Percentiles rank a stretch among this genome's conserved stretches.
phyloP scores from a whole-genome alignment of 2,113 vertebrate genomes.

The Cyanistes caeruleus region DNA sequence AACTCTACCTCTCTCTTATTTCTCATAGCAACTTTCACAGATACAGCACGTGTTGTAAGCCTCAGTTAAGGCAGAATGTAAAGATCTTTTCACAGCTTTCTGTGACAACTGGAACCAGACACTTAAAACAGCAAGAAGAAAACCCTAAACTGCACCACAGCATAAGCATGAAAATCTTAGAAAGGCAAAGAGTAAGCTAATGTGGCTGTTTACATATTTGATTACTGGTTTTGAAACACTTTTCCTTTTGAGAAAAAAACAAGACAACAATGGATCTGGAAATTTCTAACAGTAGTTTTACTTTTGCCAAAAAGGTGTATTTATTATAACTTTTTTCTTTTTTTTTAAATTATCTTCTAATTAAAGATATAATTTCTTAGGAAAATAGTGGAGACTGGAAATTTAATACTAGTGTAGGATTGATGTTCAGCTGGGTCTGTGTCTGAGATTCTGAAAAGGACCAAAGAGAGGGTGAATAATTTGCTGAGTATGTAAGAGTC shows the following conservation, averaged over 20 bases:
- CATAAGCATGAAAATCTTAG: neutral
- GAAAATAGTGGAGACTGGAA: neutral
- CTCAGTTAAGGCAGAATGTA: neutral
- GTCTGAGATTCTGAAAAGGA: neutral
- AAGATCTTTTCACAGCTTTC: neutral
- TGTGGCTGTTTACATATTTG: neutral
- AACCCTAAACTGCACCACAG: neutral
- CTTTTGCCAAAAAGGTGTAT: neutral
- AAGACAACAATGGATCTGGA: neutral
- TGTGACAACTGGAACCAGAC: accelerated
- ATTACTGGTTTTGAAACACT: neutral
- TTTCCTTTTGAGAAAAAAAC: neutral
- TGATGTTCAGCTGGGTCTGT: neutral
- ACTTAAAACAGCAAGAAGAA: neutral
- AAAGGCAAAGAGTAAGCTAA: neutral
- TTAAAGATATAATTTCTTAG: neutral
- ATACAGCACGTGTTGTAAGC: neutral
- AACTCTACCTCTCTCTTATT: neutral
- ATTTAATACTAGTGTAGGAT: neutral
- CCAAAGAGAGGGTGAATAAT: neutral
- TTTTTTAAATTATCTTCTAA: neutral
- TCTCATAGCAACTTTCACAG: neutral
- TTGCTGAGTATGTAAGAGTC: neutral
- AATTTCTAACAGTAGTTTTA: neutral
- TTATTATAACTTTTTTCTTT: neutral